Conservation (phyloP, 1,140 invertebrate species). For the Pinna nobilis region DNA sequence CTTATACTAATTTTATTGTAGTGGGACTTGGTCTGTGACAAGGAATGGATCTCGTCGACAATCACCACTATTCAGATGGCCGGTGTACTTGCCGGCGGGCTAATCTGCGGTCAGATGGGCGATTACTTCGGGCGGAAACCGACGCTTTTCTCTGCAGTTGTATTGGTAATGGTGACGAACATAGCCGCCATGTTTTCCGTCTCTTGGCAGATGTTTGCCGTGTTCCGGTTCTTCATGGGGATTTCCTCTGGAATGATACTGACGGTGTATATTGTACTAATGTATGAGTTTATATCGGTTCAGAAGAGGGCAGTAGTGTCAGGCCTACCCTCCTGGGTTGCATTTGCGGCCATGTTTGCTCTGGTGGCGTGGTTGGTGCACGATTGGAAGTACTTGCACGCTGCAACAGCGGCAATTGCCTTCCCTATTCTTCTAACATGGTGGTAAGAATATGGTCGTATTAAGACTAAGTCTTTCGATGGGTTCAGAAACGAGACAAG, state of each 20-base stretch:
- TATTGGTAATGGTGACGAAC: slow-evolving; percentile 48
- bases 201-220: slow-evolving; percentile 62
- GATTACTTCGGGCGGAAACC: slow-evolving; percentile 63
- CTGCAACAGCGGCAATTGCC: slow-evolving; percentile 83
- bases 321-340: slow-evolving; percentile 38
- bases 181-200: slow-evolving; percentile 50
- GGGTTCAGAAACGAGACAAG: too few relatives aligned
- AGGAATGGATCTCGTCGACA: slow-evolving; percentile 39
- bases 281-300: slow-evolving; percentile 44
- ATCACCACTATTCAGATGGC: slow-evolving; percentile 65
- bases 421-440: slow-evolving; percentile 77
- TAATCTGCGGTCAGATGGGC: slow-evolving; percentile 59
- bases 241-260: slow-evolving; percentile 51
- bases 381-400: slow-evolving; percentile 78
- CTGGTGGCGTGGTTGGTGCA: slow-evolving; percentile 46
- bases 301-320: slow-evolving; percentile 46
- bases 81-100: slow-evolving; percentile 59
- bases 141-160: slow-evolving; percentile 50
- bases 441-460: too few relatives aligned
- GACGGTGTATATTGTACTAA: slow-evolving; percentile 39
- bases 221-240: slow-evolving; percentile 56
- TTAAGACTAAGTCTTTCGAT: too few relatives aligned
- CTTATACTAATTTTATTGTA: slow-evolving; percentile 38
- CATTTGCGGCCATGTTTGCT: slow-evolving; percentile 32
- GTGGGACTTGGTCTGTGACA: slow-evolving; percentile 60